A percentile compares a stretch with the other conserved stretches of the same genome.
Conservation (phyloP, 1,140 invertebrate genomes). For the Nomia melanderi region DNA sequence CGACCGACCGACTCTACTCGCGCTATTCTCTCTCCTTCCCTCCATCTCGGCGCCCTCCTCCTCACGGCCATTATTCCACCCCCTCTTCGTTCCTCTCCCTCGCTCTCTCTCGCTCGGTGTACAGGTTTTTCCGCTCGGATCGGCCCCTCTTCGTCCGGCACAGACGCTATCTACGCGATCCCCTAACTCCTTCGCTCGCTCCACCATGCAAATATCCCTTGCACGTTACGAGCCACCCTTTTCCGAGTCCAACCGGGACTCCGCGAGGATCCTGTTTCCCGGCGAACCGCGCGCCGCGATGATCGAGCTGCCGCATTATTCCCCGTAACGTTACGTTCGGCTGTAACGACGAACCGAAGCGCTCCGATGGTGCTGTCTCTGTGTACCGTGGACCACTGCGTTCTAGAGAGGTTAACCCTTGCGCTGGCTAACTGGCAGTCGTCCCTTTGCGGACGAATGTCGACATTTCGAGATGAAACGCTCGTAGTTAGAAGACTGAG, state of each 20-base stretch:
- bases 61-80: conserved; percentile 3
- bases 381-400: no score
- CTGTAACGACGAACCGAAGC: not conserved
- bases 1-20: conserved; percentile 57
- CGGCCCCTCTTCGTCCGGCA: not conserved
- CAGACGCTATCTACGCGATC: not conserved
- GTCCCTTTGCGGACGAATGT: no score
- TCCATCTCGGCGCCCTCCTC: conserved; percentile 12
- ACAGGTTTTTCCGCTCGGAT: not conserved
- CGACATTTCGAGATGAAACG: no score
- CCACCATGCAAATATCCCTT: conserved; percentile 30
- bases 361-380: no score
- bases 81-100: not conserved
- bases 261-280: conserved; percentile 13
- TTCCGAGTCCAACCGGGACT: conserved; percentile 17
- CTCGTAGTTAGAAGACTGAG: no score
- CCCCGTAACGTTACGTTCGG: not conserved
- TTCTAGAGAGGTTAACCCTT: no score
- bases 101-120: not conserved
- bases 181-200: not conserved
- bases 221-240: conserved; percentile 22
- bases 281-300: not conserved
- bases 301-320: conserved; percentile 30
- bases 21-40: conserved; percentile 16
- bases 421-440: no score